phyloP scores from a whole-genome alignment of 2,888 invertebrate genomes.

The Biston betularia region DNA sequence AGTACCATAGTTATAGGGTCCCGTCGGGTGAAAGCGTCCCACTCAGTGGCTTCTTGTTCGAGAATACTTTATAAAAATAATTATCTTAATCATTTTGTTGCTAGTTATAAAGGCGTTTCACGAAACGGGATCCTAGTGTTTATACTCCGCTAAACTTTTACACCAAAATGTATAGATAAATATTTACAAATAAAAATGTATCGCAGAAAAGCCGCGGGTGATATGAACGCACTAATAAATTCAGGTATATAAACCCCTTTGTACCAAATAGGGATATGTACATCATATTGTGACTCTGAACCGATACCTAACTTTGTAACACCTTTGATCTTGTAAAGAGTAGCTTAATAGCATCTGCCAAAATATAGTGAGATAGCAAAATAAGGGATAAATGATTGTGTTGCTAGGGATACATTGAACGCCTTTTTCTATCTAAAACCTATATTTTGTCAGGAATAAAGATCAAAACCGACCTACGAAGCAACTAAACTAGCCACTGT shows the following conservation, averaged over 20 bases:
- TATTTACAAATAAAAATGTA: conserved; percentile 70
- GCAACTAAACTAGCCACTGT: neutral
- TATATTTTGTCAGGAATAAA: conserved; percentile 11
- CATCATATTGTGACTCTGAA: conserved; percentile 60
- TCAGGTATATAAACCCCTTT: conserved; percentile 62
- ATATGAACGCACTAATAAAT: conserved; percentile 60
- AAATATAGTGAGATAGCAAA: conserved; percentile 11
- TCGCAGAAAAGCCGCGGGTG: conserved; percentile 70
- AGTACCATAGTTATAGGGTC: conserved; percentile 56
- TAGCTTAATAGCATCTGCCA: conserved; percentile 7
- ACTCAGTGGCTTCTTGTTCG: too few species aligned
- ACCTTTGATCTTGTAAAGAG: conserved; percentile 3
- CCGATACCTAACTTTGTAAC: conserved; percentile 28
- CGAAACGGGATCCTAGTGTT: conserved; percentile 22
- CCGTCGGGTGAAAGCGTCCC: conserved; percentile 24
- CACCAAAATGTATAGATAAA: conserved; percentile 48
- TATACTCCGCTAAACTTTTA: conserved; percentile 24
- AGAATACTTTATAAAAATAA: neutral
- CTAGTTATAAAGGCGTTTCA: conserved; percentile 9
- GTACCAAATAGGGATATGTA: conserved; percentile 77
- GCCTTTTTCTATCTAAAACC: conserved; percentile 11
- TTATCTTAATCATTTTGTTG: neutral
- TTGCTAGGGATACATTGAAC: neutral
- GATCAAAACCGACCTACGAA: conserved; percentile 6
- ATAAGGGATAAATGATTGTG: neutral